phyloP scores from a whole-genome alignment of 1,140 invertebrate species.

The Wiebesia pumilae region DNA sequence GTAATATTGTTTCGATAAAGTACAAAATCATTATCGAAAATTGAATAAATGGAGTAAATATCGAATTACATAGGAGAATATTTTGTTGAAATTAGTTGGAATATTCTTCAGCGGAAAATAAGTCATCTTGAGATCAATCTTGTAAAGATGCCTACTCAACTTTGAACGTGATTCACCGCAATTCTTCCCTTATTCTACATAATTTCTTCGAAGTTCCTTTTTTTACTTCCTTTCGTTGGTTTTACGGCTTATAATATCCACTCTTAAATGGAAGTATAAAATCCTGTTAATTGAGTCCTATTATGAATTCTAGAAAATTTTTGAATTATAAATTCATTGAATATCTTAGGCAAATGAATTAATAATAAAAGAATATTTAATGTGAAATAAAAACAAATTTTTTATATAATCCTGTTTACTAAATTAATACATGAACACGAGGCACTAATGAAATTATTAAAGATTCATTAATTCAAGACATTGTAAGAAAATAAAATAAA shows the following conservation, averaged over 20 bases:
- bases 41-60: slow-evolving; percentile 7
- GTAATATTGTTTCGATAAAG: neutral
- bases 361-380: too few species aligned
- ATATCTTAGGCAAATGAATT: too few species aligned
- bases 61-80: slow-evolving; percentile 3
- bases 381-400: too few species aligned
- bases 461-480: too few species aligned
- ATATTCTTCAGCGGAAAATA: neutral
- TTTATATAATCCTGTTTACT: too few species aligned
- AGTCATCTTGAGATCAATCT: neutral
- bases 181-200: slow-evolving; percentile 17
- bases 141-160: slow-evolving; percentile 10
- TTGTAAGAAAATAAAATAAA: too few species aligned
- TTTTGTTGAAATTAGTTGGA: neutral
- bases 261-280: neutral
- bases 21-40: neutral
- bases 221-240: neutral
- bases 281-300: neutral
- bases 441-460: too few species aligned
- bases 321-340: too few species aligned
- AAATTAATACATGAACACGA: too few species aligned
- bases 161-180: slow-evolving; percentile 34
- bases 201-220: neutral
- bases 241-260: neutral
- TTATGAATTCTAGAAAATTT: neutral